phyloP scores from a whole-genome alignment of 2,888 invertebrate genomes.

The Dugesia japonica region DNA sequence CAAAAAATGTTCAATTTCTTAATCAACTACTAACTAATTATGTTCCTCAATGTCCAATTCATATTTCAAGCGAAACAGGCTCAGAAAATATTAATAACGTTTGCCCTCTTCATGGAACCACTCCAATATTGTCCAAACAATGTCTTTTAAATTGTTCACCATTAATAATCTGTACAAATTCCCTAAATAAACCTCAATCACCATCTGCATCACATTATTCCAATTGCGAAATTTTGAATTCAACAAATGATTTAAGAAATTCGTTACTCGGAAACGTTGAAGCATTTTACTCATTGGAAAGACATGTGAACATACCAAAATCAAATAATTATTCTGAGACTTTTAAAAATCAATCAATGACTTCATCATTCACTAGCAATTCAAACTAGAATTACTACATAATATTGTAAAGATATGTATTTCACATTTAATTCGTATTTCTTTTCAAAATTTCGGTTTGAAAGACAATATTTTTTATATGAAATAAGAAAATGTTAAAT shows the following conservation, averaged over 20 bases:
- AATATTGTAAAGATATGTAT: too few relatives aligned
- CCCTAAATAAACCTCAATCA: background rate
- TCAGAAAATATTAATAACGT: background rate
- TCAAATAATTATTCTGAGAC: background rate
- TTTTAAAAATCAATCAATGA: background rate
- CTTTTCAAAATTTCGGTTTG: too few relatives aligned
- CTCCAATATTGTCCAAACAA: background rate
- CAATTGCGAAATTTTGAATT: background rate
- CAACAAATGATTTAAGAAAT: background rate
- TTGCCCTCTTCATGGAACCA: background rate
- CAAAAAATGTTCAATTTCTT: constrained; percentile 1
- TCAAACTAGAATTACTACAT: background rate
- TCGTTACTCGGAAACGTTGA: background rate
- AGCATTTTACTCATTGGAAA: background rate
- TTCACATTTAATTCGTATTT: too few relatives aligned
- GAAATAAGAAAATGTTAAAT: too few relatives aligned
- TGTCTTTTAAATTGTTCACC: constrained; percentile 4
- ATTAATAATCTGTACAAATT: background rate
- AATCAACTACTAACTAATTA: constrained; percentile 1
- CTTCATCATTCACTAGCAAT: background rate
- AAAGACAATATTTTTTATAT: too few relatives aligned
- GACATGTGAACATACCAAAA: background rate
- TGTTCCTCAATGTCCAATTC: constrained; percentile 1
- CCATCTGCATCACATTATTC: background rate
- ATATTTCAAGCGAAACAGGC: background rate